Evolutionary conservation across 2,113 vertebrate species (phyloP).

Genomic region (Tor tambroides): DNA sequence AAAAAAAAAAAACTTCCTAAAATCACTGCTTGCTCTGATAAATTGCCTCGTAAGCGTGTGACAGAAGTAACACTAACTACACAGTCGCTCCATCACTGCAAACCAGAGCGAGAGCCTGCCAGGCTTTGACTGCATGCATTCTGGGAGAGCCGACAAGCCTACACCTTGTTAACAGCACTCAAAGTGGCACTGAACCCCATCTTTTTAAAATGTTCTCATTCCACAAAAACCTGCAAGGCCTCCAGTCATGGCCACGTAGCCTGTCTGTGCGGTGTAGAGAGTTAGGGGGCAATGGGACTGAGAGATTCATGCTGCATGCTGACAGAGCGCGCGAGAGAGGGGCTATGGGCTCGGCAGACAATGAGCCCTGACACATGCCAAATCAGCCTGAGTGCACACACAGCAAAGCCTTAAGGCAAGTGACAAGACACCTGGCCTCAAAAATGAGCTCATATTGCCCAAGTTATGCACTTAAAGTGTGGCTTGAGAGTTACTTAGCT

Average conservation of each 20-base stretch:
- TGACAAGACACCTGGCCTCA: slow-evolving; percentile 24
- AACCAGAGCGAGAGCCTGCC: slow-evolving; percentile 33
- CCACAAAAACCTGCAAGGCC: slow-evolving; percentile 25
- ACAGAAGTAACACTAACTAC: slow-evolving; percentile 27
- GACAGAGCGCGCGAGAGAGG: background rate
- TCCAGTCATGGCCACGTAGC: background rate
- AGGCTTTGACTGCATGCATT: slow-evolving; percentile 1
- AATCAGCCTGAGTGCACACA: slow-evolving; percentile 36
- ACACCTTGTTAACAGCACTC: slow-evolving; percentile 33
- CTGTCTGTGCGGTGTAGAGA: background rate
- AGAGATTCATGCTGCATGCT: background rate
- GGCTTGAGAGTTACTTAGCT: slow-evolving; percentile 6
- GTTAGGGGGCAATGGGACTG: background rate
- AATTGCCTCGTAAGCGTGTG: background rate
- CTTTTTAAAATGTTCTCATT: slow-evolving; percentile 21
- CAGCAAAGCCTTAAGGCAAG: slow-evolving; percentile 39
- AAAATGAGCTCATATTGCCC: slow-evolving; percentile 38
- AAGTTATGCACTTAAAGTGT: background rate
- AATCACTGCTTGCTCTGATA: slow-evolving; percentile 37
- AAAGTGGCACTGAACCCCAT: slow-evolving; percentile 14
- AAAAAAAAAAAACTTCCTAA: background rate
- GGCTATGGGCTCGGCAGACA: slow-evolving; percentile 20
- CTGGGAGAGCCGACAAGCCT: background rate
- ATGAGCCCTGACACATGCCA: slow-evolving; percentile 42
- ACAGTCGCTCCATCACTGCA: background rate